Base-by-base conservation (phyloP, 2,797 vertebrate species). In the Sebastes taczanowskii region DNA sequence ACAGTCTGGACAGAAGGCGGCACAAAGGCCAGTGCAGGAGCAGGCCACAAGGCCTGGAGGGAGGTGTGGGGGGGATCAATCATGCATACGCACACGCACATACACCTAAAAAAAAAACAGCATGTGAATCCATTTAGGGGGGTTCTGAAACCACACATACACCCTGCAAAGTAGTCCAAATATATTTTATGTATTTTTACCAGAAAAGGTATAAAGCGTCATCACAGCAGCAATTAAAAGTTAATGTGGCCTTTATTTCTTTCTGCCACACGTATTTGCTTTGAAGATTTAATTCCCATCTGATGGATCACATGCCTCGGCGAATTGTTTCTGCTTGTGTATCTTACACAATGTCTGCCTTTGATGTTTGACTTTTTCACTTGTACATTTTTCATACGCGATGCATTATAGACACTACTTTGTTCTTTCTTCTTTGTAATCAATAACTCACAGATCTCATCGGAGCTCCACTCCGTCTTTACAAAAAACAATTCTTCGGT, bases 171-270 rank as follows among this genome's bases (percentile, higher is more conserved):
- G 34, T 7, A 53, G 4, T 27, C 20, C 23, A 6, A 49, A 49
- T 49, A 3, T 38, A 23, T 71, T 52, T 58, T 2, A 66, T n/a
- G 18, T 27, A 7, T 71, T 77, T 85, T 74, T 77, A 78, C 66
- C 56, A 35, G 35, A 71, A 78, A 67, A 77, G 58, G 60, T 76
- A 74, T 84, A 55, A 64, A 74, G 23, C 78, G 80, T 61, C 49
- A 81, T 58, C 49, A 77, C 52, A 81, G 70, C 32, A 74, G 38
- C 81, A 91, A 89, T 91, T 88, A 91, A 91, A 91, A 83, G 84
- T 88, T 86, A 78, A 82, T 68, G 66, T 71, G 52, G 77, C 42
- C 61, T 78, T 74, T 72, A 61, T 82, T 74, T 63, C 11, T 86
- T 32, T 69, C 20, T 77, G 59, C n/a, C 71, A 60, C 56, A 82